phyloP scores from a whole-genome alignment of 2,113 vertebrate species.

The Electrona antarctica region DNA sequence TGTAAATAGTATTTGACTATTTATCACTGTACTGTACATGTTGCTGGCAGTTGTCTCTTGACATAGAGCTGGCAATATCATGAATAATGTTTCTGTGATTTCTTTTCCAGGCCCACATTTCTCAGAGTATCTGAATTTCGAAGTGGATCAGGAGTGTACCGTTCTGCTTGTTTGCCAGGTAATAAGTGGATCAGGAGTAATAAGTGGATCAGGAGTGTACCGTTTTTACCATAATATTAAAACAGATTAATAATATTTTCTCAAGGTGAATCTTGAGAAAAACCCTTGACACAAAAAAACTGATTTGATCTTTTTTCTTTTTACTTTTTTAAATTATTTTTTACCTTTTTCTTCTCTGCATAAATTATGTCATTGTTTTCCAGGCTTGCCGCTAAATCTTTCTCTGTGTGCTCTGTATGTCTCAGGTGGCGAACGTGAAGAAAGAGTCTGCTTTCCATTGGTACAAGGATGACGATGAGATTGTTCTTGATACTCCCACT shows the following conservation, averaged over 20 bases:
- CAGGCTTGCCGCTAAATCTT: background rate
- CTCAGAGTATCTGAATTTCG: conserved; percentile 87
- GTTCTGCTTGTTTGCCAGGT: conserved; percentile 92
- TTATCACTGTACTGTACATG: too few relatives aligned
- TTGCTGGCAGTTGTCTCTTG: too few relatives aligned
- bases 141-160: conserved; percentile 89
- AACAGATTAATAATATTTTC: too few relatives aligned
- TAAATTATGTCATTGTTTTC: background rate
- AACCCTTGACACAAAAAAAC: too few relatives aligned
- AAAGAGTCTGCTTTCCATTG: conserved; percentile 92
- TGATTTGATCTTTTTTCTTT: background rate
- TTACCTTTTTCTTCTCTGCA: background rate
- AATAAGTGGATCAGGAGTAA: too few relatives aligned
- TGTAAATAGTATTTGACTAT: too few relatives aligned
- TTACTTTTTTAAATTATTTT: too few relatives aligned
- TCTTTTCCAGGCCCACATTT: conserved; percentile 88
- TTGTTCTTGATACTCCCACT: conserved; percentile 78
- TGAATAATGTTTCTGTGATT: background rate
- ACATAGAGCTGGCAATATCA: background rate
- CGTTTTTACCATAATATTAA: conserved; percentile 55
- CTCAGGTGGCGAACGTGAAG: conserved; percentile 91
- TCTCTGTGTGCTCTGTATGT: background rate
- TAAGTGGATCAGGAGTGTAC: conserved; percentile 90
- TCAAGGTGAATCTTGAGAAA: too few relatives aligned
- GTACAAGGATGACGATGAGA: conserved; percentile 89